Conservation (phyloP, 2,888 invertebrate genomes). For the Callosobruchus maculatus region DNA sequence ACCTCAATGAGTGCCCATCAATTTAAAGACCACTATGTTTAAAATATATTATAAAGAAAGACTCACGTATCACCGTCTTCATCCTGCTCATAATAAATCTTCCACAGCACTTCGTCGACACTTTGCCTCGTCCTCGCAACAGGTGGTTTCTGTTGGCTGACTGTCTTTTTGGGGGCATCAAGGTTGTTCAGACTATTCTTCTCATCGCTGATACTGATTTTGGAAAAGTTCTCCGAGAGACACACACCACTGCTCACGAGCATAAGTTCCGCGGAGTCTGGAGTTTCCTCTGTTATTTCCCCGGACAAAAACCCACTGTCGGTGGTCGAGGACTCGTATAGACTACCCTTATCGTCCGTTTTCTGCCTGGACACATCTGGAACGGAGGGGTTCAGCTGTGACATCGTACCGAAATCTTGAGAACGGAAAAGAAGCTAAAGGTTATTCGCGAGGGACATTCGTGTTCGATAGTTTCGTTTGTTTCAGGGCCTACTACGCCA, state of each 20-base stretch:
- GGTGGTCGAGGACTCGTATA: slow-evolving; percentile 33
- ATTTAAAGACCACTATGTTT: not conserved
- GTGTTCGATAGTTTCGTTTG: slow-evolving; percentile 14
- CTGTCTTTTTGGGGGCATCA: slow-evolving; percentile 24
- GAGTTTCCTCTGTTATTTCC: slow-evolving; percentile 28
- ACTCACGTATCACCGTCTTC: slow-evolving; percentile 89
- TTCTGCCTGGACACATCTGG: slow-evolving; percentile 37
- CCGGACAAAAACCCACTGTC: slow-evolving; percentile 45
- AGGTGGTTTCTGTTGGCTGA: slow-evolving; percentile 18
- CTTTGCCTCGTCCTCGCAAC: slow-evolving; percentile 20
- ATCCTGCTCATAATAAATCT: slow-evolving; percentile 71
- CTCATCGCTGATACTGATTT: slow-evolving; percentile 52
- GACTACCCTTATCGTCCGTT: slow-evolving; percentile 32
- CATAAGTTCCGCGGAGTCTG: slow-evolving; percentile 42
- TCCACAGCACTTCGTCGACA: slow-evolving; percentile 48
- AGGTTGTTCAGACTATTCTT: slow-evolving; percentile 46
- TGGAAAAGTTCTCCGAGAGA: slow-evolving; percentile 61
- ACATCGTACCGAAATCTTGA: slow-evolving; percentile 5
- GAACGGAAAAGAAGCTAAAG: slow-evolving; percentile 5
- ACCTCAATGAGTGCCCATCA: too few relatives aligned
- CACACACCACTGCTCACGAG: slow-evolving; percentile 64
- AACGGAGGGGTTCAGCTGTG: slow-evolving; percentile 19
- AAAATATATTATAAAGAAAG: not conserved
- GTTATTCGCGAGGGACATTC: slow-evolving; percentile 13
- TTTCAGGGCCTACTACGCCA: not conserved